phyloP scores from a whole-genome alignment of 2,888 invertebrate genomes.

The Mimas tiliae region DNA sequence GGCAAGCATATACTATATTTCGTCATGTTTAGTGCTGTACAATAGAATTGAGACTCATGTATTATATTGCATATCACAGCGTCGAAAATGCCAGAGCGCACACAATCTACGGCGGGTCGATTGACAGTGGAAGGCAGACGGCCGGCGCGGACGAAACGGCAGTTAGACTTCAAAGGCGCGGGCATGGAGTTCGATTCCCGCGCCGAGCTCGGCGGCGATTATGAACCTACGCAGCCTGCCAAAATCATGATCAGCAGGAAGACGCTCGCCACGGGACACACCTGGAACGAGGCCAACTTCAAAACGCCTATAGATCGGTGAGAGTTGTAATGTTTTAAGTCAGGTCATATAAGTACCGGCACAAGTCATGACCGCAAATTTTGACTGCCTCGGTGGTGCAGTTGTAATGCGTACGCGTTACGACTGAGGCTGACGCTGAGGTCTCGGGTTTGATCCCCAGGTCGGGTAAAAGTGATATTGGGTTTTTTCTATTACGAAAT shows the following conservation, averaged over 20 bases:
- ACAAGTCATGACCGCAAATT: no score
- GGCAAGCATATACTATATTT: no score
- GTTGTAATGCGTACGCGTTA: no score
- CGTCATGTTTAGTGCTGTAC: no score
- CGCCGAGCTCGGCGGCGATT: slow-evolving; percentile 58
- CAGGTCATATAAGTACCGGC: neutral
- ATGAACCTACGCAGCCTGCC: slow-evolving; percentile 70
- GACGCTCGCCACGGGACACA: slow-evolving; percentile 75
- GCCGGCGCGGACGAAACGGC: slow-evolving; percentile 65
- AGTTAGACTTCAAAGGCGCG: slow-evolving; percentile 69
- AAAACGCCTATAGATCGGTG: slow-evolving; percentile 79
- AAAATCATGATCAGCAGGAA: slow-evolving; percentile 80
- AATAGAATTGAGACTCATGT: no score
- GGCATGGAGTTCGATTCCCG: slow-evolving; percentile 67
- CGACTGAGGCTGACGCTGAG: no score
- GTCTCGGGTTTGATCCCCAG: no score
- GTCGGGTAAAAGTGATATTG: no score
- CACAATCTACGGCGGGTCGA: slow-evolving; percentile 63
- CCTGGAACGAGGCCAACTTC: slow-evolving; percentile 79
- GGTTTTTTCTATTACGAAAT: no score
- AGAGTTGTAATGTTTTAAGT: neutral
- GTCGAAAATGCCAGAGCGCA: slow-evolving; percentile 68
- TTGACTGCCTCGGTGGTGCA: no score
- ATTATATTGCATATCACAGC: slow-evolving; percentile 46
- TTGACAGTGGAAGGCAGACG: slow-evolving; percentile 61